Base-by-base conservation (phyloP, 53 echinoderm and acorn worm species). In the Patiria pectinifera region DNA sequence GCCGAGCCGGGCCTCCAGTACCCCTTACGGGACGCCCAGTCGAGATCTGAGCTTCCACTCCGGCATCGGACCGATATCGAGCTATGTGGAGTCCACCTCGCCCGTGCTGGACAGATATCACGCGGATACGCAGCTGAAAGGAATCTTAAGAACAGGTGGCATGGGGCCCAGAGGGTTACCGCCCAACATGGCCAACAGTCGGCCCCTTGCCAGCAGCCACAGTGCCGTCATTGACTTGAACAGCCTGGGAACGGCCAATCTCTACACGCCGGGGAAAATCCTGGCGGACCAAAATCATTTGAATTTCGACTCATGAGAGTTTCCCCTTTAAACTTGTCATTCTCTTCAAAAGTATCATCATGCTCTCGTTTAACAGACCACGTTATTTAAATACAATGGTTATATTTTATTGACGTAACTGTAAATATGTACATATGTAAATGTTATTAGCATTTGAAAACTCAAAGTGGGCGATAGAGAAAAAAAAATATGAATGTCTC, bases 1-100 rank as follows among this genome's bases (percentile, higher is more conserved):
- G 26, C 93, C 95, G 24, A 83, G 84, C 10, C 93, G 97, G 84
- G 99, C 99, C 18, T 93, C 96, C 69, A 98, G 99, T 90, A 98
- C 99, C 3, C 99, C 99, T 7, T 95, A 83, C 86, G 92, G 94
- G 66, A 98, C 98, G 5, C 96, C 96, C 4, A 84, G 85, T 23
- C 88, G 93, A 89, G 95, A 98, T 85, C 78, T 96, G 61, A 96
- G 96, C 74, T 96, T 98, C 61, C 71, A 91, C 72, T 88, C 96
- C 18, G 93, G 89, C 48, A 94, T 96, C 60, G 95, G 60, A 11
- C 94, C 94, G 1, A 94, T 94, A 48, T 62, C 92, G n/a, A 80
- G 87, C 13, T 26, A 72, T 7, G 21, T 45, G 78, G 77, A n/a
- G 44, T 18, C 63, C 24, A 45, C 18, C 53, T 6, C 48, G 16